phyloP scores from a whole-genome alignment of 2,888 invertebrate genomes.

The Drosophila niveifrons region DNA sequence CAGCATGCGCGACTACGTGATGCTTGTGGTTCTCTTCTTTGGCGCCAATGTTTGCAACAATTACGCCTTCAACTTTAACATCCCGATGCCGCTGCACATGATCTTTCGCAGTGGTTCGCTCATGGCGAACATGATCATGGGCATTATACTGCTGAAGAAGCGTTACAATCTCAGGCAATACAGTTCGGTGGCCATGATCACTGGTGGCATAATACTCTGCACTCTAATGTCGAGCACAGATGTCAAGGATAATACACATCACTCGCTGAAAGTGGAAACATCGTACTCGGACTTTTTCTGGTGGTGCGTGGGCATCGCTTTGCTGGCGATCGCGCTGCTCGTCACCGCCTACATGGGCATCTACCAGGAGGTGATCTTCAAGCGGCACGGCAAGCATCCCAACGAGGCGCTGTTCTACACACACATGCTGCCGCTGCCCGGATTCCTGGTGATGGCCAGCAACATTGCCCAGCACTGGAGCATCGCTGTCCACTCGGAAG shows the following conservation, averaged over 20 bases:
- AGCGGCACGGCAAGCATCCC: constrained; percentile 95
- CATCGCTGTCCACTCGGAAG: constrained; percentile 89
- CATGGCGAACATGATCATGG: constrained; percentile 98
- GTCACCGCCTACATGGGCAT: constrained; percentile 98
- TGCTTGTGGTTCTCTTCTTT: constrained; percentile 96
- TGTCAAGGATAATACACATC: constrained; percentile 86
- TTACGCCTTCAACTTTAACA: constrained; percentile 97
- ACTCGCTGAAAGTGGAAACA: constrained; percentile 86
- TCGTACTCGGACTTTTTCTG: constrained; percentile 86
- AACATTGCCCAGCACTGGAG: constrained; percentile 92
- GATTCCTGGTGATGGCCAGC: constrained; percentile 91
- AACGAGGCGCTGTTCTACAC: constrained; percentile 95
- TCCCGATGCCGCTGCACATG: constrained; percentile 99
- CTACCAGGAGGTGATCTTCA: constrained; percentile 95
- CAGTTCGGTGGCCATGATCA: constrained; percentile 96
- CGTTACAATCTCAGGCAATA: constrained; percentile 94
- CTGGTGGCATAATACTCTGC: constrained; percentile 94
- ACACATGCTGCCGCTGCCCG: constrained; percentile 95
- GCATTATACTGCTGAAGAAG: constrained; percentile 95
- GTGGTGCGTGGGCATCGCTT: constrained; percentile 91
- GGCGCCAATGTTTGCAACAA: constrained; percentile 96
- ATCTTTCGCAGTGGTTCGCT: constrained; percentile 98
- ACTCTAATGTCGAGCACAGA: constrained; percentile 94
- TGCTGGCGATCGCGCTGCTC: constrained; percentile 94
- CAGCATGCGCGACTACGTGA: constrained; percentile 91